Evolutionary conservation across 2,888 invertebrate genomes (phyloP).

Genomic region (Rapana venosa): DNA sequence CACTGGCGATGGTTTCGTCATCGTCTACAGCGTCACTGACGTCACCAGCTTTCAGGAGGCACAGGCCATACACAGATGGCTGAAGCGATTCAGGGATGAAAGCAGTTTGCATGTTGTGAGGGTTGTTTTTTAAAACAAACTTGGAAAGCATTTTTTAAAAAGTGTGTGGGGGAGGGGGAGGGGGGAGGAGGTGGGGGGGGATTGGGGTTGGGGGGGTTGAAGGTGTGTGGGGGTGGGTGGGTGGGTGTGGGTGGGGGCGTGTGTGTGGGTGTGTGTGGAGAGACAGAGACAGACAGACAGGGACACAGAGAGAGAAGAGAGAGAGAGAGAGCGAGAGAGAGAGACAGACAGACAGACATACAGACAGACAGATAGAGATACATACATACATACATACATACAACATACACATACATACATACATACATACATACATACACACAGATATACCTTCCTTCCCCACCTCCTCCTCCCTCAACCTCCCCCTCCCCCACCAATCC

Average conservation of each 20-base stretch:
- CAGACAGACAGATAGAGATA: background rate
- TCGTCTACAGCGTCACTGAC: constrained; percentile 66
- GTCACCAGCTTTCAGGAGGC: constrained; percentile 60
- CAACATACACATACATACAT: background rate
- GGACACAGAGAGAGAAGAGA: too few relatives aligned
- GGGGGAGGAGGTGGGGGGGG: too few relatives aligned
- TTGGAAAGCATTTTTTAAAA: too few relatives aligned
- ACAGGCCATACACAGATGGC: constrained; percentile 58
- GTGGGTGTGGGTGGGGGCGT: too few relatives aligned
- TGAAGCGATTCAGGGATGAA: constrained; percentile 54
- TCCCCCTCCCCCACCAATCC: too few relatives aligned
- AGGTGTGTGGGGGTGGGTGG: too few relatives aligned
- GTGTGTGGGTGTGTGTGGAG: too few relatives aligned
- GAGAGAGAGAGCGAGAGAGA: too few relatives aligned
- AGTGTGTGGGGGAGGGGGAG: too few relatives aligned
- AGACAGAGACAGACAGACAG: too few relatives aligned
- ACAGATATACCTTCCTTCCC: background rate
- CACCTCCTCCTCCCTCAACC: too few relatives aligned
- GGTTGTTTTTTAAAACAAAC: background rate
- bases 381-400: background rate
- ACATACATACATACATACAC: background rate
- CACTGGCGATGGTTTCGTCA: constrained; percentile 65
- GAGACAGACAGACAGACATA: background rate
- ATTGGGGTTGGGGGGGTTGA: too few relatives aligned
- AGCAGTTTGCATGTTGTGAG: background rate